Conservation (phyloP, 2,797 vertebrate species). For the Nannoperca australis region DNA sequence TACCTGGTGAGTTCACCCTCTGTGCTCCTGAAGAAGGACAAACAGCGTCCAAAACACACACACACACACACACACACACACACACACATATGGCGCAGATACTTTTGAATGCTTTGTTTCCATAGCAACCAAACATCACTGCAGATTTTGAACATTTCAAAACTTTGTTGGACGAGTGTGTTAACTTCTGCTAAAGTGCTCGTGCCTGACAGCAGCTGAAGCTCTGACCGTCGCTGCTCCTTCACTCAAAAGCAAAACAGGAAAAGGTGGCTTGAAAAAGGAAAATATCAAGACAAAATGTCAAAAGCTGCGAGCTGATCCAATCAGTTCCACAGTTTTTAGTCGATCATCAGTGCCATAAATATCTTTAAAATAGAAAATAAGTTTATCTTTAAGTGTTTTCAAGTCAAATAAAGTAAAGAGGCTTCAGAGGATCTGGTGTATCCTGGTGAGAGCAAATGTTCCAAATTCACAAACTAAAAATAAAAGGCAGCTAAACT, state of each 20-base stretch:
- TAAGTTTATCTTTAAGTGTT: background rate
- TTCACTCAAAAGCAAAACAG: background rate
- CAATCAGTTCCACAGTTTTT: background rate
- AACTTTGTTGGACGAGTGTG: background rate
- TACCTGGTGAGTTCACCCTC: background rate
- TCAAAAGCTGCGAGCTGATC: background rate
- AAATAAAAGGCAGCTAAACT: slow-evolving; percentile 52
- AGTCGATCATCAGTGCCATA: background rate
- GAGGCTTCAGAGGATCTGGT: slow-evolving; percentile 7
- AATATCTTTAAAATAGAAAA: background rate
- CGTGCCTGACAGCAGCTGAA: background rate
- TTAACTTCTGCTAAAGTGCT: slow-evolving; percentile 4
- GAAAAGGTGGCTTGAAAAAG: background rate
- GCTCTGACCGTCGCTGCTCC: background rate
- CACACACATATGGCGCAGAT: background rate
- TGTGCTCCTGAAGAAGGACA: background rate
- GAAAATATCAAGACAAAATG: background rate
- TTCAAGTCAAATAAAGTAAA: slow-evolving; percentile 8
- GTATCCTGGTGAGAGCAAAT: slow-evolving; percentile 21
- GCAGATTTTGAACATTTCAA: background rate
- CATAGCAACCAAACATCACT: background rate
- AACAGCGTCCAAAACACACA: background rate
- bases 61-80: background rate
- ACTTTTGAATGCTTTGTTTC: slow-evolving; percentile 2
- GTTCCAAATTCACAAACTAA: slow-evolving; percentile 50